These are phyloP conservation scores for Carollia perspicillata DNA, from an alignment of 2,113 vertebrate species.

Conservation along the genomic window DNA sequence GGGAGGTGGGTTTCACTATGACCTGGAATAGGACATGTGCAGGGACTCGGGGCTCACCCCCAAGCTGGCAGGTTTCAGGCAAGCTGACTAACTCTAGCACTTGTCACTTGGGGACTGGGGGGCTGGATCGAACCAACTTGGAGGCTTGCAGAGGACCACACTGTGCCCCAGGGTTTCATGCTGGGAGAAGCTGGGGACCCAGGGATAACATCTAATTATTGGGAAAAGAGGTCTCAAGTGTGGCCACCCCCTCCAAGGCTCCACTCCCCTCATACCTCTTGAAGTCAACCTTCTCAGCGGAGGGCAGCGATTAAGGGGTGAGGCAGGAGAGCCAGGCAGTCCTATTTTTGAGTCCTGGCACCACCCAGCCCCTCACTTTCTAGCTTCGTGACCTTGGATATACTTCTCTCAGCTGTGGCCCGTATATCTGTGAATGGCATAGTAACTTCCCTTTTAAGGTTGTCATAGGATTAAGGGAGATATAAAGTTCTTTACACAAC, in stretches of 20 bases:
- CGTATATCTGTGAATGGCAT: not conserved
- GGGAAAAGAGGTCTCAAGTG: not conserved
- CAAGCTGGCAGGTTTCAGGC: not conserved
- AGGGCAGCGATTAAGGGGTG: not conserved
- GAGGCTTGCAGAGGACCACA: not conserved
- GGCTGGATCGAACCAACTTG: not conserved
- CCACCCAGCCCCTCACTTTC: not conserved
- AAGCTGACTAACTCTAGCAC: not conserved
- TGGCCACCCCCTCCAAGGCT: not conserved
- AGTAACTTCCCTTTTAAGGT: not conserved
- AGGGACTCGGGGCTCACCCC: not conserved
- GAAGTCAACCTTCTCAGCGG: not conserved
- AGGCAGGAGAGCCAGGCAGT: not conserved
- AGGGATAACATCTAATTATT: not conserved
- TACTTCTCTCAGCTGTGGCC: not conserved
- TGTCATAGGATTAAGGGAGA: not conserved
- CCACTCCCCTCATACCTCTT: not conserved
- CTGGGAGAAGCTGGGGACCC: not conserved
- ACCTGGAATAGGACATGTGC: not conserved
- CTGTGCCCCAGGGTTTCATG: not conserved
- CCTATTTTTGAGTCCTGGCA: not conserved
- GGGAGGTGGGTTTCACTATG: not conserved
- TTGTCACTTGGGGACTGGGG: accelerated
- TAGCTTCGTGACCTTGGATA: not conserved
- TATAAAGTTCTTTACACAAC: not conserved